phyloP scores from a whole-genome alignment of 2,888 invertebrate genomes.

The Vesta saturnalis region DNA sequence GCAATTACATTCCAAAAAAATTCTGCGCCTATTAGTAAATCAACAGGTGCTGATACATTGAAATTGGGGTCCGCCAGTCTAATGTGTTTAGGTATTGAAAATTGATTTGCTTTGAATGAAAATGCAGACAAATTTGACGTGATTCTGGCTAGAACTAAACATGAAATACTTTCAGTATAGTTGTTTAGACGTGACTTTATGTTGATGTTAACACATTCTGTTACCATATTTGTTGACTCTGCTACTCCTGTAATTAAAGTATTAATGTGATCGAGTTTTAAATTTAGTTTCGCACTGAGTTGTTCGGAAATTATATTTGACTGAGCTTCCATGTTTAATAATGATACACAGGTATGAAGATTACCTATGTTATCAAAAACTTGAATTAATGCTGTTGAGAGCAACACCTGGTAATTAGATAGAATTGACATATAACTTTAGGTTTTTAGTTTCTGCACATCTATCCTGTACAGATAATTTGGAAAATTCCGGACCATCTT shows the following conservation, averaged over 20 bases:
- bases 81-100: not conserved
- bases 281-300: not conserved
- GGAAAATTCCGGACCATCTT: not conserved
- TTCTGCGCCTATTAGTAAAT: slow-evolving; percentile 5
- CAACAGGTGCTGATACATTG: slow-evolving; percentile 1
- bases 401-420: not conserved
- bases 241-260: not conserved
- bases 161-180: not conserved
- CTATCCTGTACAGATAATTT: too few relatives aligned
- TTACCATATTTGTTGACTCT: not conserved
- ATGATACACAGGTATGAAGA: too few relatives aligned
- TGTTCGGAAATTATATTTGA: not conserved
- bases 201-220: not conserved
- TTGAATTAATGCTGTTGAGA: not conserved
- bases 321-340: too few relatives aligned
- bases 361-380: not conserved
- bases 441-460: not conserved
- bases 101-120: not conserved
- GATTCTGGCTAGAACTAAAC: not conserved
- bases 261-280: not conserved
- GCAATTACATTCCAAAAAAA: not conserved
- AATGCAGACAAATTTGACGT: not conserved
- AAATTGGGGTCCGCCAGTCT: not conserved
- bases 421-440: not conserved
- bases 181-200: not conserved